These are phyloP conservation scores for Staurois parvus DNA, from an alignment of 2,797 vertebrate genomes.

Conservation along the genomic window DNA sequence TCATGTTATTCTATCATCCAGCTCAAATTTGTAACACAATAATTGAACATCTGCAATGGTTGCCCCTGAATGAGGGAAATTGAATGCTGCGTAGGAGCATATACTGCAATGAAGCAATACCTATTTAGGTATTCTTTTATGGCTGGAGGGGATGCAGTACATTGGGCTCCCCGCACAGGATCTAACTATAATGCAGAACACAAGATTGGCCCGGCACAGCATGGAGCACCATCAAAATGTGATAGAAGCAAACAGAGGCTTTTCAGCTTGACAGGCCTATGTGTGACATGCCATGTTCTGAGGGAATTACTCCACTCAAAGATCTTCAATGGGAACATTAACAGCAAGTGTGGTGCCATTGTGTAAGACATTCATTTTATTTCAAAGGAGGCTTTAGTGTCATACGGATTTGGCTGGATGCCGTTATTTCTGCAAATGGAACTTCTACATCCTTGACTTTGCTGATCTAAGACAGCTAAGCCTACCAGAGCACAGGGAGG, in stretches of 20 bases:
- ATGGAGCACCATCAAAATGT: slow-evolving; percentile 26
- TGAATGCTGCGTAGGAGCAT: slow-evolving; percentile 9
- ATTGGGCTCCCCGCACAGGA: slow-evolving; percentile 12
- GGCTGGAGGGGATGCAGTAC: slow-evolving; percentile 5
- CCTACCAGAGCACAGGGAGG: slow-evolving; percentile 13
- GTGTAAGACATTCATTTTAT: slow-evolving; percentile 42
- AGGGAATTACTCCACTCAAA: slow-evolving; percentile 49
- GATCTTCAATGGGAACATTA: slow-evolving; percentile 51
- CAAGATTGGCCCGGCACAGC: slow-evolving; percentile 31
- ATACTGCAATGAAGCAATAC: slow-evolving; percentile 20
- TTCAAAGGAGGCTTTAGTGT: slow-evolving; percentile 39
- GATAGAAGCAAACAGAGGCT: slow-evolving; percentile 22
- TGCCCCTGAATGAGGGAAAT: neutral
- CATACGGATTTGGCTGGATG: slow-evolving; percentile 35
- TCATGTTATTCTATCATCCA: slow-evolving; percentile 14
- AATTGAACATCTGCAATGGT: slow-evolving; percentile 30
- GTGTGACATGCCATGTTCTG: slow-evolving; percentile 45
- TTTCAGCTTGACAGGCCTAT: slow-evolving; percentile 43
- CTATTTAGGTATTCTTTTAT: slow-evolving; percentile 28
- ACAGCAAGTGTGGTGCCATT: slow-evolving; percentile 2
- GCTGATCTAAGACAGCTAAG: slow-evolving; percentile 12
- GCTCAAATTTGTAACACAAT: slow-evolving; percentile 26
- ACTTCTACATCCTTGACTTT: slow-evolving; percentile 22
- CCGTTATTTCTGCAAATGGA: slow-evolving; percentile 17
- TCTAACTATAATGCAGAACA: slow-evolving; percentile 7